A percentile compares a stretch with the other conserved stretches of the same genome.
Conservation (phyloP, 2,888 invertebrate species). For the Polyploca ridens region DNA sequence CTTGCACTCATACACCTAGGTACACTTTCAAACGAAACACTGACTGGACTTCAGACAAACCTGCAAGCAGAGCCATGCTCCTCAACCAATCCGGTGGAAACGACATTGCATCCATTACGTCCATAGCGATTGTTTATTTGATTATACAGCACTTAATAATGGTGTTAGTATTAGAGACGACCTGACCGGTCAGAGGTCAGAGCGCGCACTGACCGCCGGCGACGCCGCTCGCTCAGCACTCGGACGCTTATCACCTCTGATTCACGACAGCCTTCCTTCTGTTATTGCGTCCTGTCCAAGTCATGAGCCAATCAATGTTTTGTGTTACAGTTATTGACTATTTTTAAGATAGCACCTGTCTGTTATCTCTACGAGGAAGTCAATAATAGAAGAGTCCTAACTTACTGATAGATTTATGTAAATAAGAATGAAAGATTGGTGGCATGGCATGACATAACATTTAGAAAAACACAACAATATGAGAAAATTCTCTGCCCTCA, state of each 20-base stretch:
- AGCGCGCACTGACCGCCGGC: slow-evolving; percentile 52
- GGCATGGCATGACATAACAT: no score
- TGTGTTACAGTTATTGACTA: no score
- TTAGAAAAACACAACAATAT: no score
- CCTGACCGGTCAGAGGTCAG: slow-evolving; percentile 73
- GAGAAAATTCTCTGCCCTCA: no score
- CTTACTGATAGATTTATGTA: not conserved
- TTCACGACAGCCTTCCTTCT: slow-evolving; percentile 45
- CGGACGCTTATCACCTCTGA: slow-evolving; percentile 59
- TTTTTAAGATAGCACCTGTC: no score
- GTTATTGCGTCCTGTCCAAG: not conserved
- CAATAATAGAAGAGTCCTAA: not conserved
- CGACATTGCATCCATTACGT: slow-evolving; percentile 54
- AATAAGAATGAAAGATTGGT: no score
- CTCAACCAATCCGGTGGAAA: slow-evolving; percentile 62
- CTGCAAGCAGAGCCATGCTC: slow-evolving; percentile 61
- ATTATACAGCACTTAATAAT: slow-evolving; percentile 4
- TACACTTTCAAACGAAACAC: not conserved
- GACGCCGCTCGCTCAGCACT: slow-evolving; percentile 30
- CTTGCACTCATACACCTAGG: not conserved
- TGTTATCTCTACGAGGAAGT: no score
- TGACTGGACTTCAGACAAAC: slow-evolving; percentile 30
- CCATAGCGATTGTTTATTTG: slow-evolving; percentile 42
- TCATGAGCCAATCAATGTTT: not conserved
- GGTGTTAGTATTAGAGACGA: slow-evolving; percentile 33